Evolutionary conservation across 2,888 invertebrate genomes (phyloP).

Genomic region (Sussaba pulchella): DNA sequence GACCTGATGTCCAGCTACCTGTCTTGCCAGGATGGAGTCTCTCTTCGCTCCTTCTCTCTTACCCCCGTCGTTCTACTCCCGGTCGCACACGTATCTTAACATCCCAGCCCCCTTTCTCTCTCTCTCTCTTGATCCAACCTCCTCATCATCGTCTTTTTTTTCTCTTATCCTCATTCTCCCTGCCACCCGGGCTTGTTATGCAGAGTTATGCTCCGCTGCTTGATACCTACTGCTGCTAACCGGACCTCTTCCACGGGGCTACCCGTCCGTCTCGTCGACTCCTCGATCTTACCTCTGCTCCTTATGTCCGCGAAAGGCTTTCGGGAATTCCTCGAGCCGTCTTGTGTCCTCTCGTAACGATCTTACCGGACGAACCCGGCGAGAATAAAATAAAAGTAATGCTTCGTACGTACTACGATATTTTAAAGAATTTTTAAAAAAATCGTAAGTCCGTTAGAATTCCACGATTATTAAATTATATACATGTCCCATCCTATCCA

Average conservation of each 20-base stretch:
- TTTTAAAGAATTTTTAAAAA: too few species aligned
- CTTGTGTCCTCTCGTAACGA: slow-evolving; percentile 53
- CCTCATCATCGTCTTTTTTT: slow-evolving; percentile 55
- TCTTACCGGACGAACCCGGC: slow-evolving; percentile 43
- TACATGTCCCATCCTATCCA: too few species aligned
- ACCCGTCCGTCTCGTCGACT: slow-evolving; percentile 60
- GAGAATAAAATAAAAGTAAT: slow-evolving; percentile 14
- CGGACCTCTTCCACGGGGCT: slow-evolving; percentile 45
- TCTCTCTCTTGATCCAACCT: slow-evolving; percentile 63
- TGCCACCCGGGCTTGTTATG: slow-evolving; percentile 71
- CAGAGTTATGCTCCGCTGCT: slow-evolving; percentile 72
- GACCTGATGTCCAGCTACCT: slow-evolving; percentile 73
- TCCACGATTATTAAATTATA: too few species aligned
- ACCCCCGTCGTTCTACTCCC: slow-evolving; percentile 48
- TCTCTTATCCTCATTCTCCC: slow-evolving; percentile 68
- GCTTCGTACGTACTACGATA: not conserved
- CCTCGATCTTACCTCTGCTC: slow-evolving; percentile 36
- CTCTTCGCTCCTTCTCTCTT: slow-evolving; percentile 24
- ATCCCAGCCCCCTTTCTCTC: slow-evolving; percentile 46
- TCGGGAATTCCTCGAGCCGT: slow-evolving; percentile 45
- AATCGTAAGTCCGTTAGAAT: not conserved
- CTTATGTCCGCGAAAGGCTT: slow-evolving; percentile 55
- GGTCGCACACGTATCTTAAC: slow-evolving; percentile 21
- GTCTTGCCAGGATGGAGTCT: slow-evolving; percentile 69
- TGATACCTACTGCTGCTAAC: slow-evolving; percentile 55